Base-by-base conservation (phyloP, 2,888 invertebrate genomes). In the Oscheius myriophilus region DNA sequence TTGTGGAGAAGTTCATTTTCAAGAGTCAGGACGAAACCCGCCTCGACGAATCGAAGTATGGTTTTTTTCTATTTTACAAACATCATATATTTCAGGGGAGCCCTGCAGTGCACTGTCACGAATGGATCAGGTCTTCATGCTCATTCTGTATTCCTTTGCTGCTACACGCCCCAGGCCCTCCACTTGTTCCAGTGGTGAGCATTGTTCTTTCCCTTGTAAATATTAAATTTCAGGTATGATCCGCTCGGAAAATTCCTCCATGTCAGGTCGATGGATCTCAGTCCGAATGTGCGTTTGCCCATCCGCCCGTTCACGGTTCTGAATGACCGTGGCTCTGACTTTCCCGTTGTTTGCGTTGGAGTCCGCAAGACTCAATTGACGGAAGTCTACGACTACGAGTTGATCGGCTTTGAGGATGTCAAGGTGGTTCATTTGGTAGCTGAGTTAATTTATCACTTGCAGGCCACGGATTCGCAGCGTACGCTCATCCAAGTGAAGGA, bases 341-440 rank as follows among this genome's bases (percentile, higher is more conserved):
- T 96, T 88, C 97, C 97, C 2, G 91, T 96, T 88, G 92, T 97
- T 0, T 98, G 97, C 88, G 92, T 94, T 9, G 95, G 96, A 0
- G 96, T 96, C 1, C 91, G 91, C 82, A 65, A 55, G 23, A 26
- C 46, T 14, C 52, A 46, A 16, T 25, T 53, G 18, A 55, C 70
- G 1, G 70, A 69, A 12, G 53, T 69, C 11, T 80, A 64, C 52
- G 55, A 70, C 1, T 73, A 75, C 54, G 71, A 80, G 26, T 69
- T 69, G 63, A 62, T 80, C 41, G 69, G 72, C n/a, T 80, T 80
- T 92, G 96, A 90, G 96, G 96, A 90, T 88, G 89, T 91, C 59
- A 54, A 75, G 67, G 67, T 62, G 0, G 67, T 25, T 54, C 4
- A 39, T 25, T 25, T n/a, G 3, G 4, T 3, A 49, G 57, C 16